These are phyloP conservation scores for Aplysina aerophoba DNA, from an alignment of 37 sponge, comb jelly and placozoan genomes.

Conservation along the genomic window DNA sequence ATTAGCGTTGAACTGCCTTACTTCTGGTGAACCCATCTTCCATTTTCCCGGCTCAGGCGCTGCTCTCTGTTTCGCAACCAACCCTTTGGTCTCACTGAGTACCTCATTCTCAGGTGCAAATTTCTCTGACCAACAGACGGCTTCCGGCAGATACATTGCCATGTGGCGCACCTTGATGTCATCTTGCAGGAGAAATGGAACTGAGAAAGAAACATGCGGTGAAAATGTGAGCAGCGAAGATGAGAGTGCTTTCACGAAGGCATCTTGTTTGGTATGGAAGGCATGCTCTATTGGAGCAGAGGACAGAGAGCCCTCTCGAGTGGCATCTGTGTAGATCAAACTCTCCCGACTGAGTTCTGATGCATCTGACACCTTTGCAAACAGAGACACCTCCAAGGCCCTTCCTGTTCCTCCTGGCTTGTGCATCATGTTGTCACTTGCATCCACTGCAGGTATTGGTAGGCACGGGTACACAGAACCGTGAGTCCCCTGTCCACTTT, in stretches of 20 bases:
- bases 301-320: background rate
- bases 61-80: background rate
- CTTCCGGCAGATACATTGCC: conserved; percentile 57
- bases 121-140: conserved; percentile 76
- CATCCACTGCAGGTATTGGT: background rate
- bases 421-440: too few relatives aligned
- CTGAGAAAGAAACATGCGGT: conserved; percentile 46
- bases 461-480: background rate
- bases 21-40: background rate
- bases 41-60: background rate
- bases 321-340: background rate
- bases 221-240: conserved; percentile 66
- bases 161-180: conserved; percentile 39
- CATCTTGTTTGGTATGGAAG: background rate
- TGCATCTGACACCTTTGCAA: too few relatives aligned
- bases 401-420: too few relatives aligned
- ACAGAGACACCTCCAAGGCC: too few relatives aligned
- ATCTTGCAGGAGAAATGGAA: conserved; percentile 69
- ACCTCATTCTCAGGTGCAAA: conserved; percentile 21
- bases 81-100: background rate
- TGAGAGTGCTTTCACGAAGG: conserved; percentile 12
- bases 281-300: background rate
- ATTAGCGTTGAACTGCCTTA: background rate
- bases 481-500: too few relatives aligned
- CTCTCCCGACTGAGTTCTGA: too few relatives aligned